Percentiles rank a stretch among this genome's conserved stretches.
These are phyloP conservation scores for Brachypalpus laphriformis DNA, from an alignment of 2,888 invertebrate species.

Conservation along the genomic window DNA sequence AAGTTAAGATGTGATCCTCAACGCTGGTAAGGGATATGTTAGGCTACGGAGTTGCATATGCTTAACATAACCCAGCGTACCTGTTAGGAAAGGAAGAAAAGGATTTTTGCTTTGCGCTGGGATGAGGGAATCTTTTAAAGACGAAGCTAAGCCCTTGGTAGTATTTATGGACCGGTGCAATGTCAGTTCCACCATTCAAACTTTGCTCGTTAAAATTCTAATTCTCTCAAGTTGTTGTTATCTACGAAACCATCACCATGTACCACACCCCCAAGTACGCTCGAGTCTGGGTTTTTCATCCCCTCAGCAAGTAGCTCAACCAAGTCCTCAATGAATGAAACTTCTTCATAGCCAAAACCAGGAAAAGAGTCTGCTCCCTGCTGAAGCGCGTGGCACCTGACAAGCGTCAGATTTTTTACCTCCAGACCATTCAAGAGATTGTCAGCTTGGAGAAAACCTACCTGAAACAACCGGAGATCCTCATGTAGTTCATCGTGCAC, in stretches of 20 bases:
- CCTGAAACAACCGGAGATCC: conserved; percentile 86
- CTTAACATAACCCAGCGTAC: no score
- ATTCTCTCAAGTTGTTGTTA: not conserved
- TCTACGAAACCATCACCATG: conserved; percentile 74
- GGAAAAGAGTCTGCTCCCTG: conserved; percentile 85
- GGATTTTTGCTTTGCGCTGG: no score
- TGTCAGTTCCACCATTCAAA: conserved; percentile 39
- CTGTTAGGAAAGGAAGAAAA: no score
- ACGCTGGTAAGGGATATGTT: no score
- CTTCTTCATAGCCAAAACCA: conserved; percentile 85
- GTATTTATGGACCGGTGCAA: conserved; percentile 61
- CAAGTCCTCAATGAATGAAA: conserved; percentile 86
- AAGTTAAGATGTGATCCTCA: no score
- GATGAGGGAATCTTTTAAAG: no score
- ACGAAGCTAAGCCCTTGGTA: no score
- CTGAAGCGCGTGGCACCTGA: conserved; percentile 82
- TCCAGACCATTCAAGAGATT: conserved; percentile 87
- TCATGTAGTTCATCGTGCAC: conserved; percentile 86
- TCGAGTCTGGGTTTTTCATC: conserved; percentile 76
- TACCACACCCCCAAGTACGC: conserved; percentile 77
- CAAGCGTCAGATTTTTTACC: conserved; percentile 80
- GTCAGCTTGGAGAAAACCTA: conserved; percentile 88
- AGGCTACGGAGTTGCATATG: no score
- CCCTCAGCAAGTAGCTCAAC: conserved; percentile 85
- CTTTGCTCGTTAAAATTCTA: conserved; percentile 5